Evolutionary conservation across 1,140 invertebrate genomes (phyloP).

Genomic region (Oryctes rhinoceros): DNA sequence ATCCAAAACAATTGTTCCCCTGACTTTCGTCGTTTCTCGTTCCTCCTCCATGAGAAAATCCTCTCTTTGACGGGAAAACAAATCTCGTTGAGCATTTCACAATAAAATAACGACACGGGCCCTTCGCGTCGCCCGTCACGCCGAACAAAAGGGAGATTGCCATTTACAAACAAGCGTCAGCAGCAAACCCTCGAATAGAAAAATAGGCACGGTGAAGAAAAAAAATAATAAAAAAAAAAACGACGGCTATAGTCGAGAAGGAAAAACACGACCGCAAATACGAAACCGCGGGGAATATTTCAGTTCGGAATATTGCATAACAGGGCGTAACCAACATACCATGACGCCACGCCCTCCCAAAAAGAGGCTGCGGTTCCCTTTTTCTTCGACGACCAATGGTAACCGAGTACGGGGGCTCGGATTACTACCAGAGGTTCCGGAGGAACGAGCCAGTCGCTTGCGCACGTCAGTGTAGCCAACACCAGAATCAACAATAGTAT

Average conservation of each 20-base stretch:
- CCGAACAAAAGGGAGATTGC: conserved; percentile 30
- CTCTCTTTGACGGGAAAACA: conserved; percentile 5
- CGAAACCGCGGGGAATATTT: conserved; percentile 20
- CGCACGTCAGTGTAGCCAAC: conserved; percentile 29
- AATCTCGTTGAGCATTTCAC: conserved; percentile 35
- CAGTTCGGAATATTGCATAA: conserved; percentile 17
- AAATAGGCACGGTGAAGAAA: neutral
- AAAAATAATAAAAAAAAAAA: conserved; percentile 18
- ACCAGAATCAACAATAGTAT: neutral
- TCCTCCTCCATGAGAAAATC: conserved; percentile 35
- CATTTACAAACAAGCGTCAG: conserved; percentile 37
- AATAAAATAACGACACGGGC: conserved; percentile 26
- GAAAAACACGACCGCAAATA: conserved; percentile 16
- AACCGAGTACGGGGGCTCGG: conserved; percentile 5
- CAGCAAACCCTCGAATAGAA: neutral
- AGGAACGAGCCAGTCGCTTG: conserved; percentile 31
- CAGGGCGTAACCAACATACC: neutral
- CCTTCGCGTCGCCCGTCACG: conserved; percentile 3
- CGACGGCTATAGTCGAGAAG: neutral
- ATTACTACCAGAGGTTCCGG: conserved; percentile 27
- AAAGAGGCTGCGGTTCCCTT: conserved; percentile 31
- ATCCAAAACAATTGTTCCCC: conserved; percentile 34
- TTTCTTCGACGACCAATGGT: conserved; percentile 21
- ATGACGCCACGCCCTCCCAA: conserved; percentile 9
- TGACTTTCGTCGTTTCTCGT: conserved; percentile 26